A percentile compares a stretch with the other conserved stretches of the same genome.
Conservation (phyloP, 2,888 invertebrate genomes). For the Hydrotaea diabolus region DNA sequence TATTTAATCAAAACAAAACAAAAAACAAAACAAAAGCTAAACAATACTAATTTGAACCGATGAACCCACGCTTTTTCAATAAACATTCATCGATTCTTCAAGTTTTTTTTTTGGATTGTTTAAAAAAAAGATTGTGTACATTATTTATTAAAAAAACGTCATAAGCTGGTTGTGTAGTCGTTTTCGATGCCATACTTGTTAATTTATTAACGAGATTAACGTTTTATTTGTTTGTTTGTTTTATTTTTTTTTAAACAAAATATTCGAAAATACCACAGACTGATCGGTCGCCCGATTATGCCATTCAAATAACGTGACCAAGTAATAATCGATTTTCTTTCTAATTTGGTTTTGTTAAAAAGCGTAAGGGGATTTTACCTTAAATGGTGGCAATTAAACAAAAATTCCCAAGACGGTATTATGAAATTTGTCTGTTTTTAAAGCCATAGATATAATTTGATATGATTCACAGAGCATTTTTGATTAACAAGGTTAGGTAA, state of each 20-base stretch:
- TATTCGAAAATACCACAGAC: background rate
- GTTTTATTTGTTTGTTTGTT: too few species aligned
- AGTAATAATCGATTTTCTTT: background rate
- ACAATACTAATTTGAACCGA: background rate
- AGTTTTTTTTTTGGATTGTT: background rate
- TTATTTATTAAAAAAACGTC: background rate
- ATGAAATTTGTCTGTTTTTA: background rate
- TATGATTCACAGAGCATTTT: background rate
- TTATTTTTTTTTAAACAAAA: background rate
- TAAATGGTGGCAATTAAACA: background rate
- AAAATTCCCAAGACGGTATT: background rate
- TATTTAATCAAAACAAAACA: background rate
- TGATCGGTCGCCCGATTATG: background rate
- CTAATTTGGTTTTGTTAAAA: background rate
- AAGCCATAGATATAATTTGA: background rate
- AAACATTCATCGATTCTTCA: too few species aligned
- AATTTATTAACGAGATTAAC: background rate
- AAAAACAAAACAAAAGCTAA: background rate
- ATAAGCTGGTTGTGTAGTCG: too few species aligned
- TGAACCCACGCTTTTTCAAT: slow-evolving; percentile 11
- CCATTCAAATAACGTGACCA: background rate
- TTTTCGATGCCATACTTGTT: background rate
- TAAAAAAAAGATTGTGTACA: background rate
- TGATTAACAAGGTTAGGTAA: too few species aligned
- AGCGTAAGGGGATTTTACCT: background rate